Base-by-base conservation (phyloP, 2,888 invertebrate genomes). In the Alcis repandata region DNA sequence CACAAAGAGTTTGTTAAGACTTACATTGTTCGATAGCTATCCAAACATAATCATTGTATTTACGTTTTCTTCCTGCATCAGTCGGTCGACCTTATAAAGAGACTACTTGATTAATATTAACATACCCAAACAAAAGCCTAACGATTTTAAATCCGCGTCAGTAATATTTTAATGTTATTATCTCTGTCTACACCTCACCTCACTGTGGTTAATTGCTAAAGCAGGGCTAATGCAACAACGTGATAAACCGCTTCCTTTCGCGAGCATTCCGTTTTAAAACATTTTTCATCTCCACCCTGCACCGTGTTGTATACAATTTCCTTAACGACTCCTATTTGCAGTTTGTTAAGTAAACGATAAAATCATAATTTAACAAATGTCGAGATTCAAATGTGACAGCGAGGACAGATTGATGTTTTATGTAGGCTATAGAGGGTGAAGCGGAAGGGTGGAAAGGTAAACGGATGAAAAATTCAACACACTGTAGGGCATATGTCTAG, bases 181-280 rank as follows among this genome's bases (percentile, higher is more conserved):
- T 57, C 56, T 52, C 27, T 9, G 56, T 9, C 7, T 32, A 17
- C 17, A 33, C 38, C 49, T 66, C 46, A 49, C 27, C 22, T 52
- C 40, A 49, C 60, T 33, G 45, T 38, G 79, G 87, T 90, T 91
- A 92, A 92, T 92, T 92, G 86, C 87, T 78, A 86, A 85, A 86
- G 80, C 86, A 83, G 82, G 78, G 84, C 75, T 88, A 88, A 88
- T 86, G 83, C 84, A 79, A 81, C 82, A 78, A 83, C 80, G 84
- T 91, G 91, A 92, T 91, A 81, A 84, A 92, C 82, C 77, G 87
- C 78, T 91, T 92, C 91, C 91, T 84, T 78, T 82, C 74, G 71
- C 71, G 68, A 76, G 76, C 66, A 70, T 79, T 76, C 77, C 76
- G 74, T 81, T 75, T 80, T 75, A 79, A 83, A 83, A 77, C 71